A percentile compares a stretch with the other conserved stretches of the same genome.
phyloP scores from a whole-genome alignment of 2,888 invertebrate genomes.

The Cheilosia vernalis region DNA sequence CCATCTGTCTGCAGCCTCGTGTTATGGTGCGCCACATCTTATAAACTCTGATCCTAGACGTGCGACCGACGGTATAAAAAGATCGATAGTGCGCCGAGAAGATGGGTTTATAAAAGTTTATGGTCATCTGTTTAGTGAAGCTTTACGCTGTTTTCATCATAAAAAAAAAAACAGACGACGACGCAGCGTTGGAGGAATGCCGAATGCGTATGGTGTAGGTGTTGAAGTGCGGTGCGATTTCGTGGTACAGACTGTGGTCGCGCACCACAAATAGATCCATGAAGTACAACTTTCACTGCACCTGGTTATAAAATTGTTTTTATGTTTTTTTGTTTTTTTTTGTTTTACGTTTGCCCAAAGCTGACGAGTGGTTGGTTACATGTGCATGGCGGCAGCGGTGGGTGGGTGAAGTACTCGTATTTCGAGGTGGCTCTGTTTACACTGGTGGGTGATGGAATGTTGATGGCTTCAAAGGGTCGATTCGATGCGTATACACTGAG shows the following conservation, averaged over 20 bases:
- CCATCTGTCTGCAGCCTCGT: slow-evolving; percentile 52
- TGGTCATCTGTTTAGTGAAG: slow-evolving; percentile 69
- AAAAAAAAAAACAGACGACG: slow-evolving; percentile 35
- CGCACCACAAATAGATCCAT: slow-evolving; percentile 58
- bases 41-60: slow-evolving; percentile 21
- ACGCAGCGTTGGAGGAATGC: slow-evolving; percentile 13
- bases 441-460: slow-evolving; percentile 64
- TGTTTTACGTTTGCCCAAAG: slow-evolving; percentile 32
- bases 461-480: slow-evolving; percentile 61
- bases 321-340: background rate
- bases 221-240: slow-evolving; percentile 49
- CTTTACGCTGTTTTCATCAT: slow-evolving; percentile 55
- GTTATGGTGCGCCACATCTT: slow-evolving; percentile 55
- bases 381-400: slow-evolving; percentile 3
- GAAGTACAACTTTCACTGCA: slow-evolving; percentile 69
- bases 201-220: slow-evolving; percentile 19
- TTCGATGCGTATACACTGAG: slow-evolving; percentile 44
- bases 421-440: slow-evolving; percentile 51
- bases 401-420: slow-evolving; percentile 39
- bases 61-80: background rate
- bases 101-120: slow-evolving; percentile 62
- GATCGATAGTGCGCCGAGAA: slow-evolving; percentile 24
- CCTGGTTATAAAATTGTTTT: slow-evolving; percentile 52
- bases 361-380: slow-evolving; percentile 55
- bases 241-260: slow-evolving; percentile 50